Conservation (phyloP, 1,140 invertebrate genomes). For the Drosophila tani region DNA sequence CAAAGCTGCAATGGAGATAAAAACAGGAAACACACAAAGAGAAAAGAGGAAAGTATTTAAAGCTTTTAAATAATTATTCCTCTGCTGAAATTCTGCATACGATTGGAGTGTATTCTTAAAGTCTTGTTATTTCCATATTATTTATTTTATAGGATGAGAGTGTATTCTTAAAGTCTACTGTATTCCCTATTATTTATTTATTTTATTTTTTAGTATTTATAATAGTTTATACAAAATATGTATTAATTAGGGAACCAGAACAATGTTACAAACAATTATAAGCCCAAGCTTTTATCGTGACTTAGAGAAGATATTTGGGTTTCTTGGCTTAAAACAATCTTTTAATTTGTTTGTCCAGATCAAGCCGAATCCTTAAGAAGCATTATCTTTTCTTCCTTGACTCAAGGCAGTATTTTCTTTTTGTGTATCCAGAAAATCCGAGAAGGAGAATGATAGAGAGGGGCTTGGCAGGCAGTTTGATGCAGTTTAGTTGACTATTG, state of each 20-base stretch:
- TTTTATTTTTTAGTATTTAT: no score
- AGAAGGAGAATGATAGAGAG: conserved; percentile 5
- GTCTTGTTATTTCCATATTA: no score
- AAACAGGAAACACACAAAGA: not conserved
- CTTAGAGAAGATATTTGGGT: not conserved
- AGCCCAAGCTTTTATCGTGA: no score
- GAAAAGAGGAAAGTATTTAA: not conserved
- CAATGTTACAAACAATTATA: no score
- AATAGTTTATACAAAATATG: no score
- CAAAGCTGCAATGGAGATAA: conserved; percentile 28
- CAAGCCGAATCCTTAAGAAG: not conserved
- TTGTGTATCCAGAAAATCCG: not conserved
- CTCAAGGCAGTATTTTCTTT: not conserved
- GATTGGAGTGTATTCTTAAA: not conserved
- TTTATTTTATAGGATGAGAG: no score
- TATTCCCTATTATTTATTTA: no score
- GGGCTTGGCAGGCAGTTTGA: conserved; percentile 73
- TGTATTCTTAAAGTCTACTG: no score
- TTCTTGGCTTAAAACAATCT: not conserved
- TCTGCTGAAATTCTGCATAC: not conserved
- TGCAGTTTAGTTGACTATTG: conserved; percentile 81
- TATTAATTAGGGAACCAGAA: no score
- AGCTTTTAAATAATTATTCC: not conserved
- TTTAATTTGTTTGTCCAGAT: no score
- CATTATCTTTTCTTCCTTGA: not conserved